These are phyloP conservation scores for Neodiprion lecontei DNA, from an alignment of 1,140 invertebrate species.

Conservation along the genomic window DNA sequence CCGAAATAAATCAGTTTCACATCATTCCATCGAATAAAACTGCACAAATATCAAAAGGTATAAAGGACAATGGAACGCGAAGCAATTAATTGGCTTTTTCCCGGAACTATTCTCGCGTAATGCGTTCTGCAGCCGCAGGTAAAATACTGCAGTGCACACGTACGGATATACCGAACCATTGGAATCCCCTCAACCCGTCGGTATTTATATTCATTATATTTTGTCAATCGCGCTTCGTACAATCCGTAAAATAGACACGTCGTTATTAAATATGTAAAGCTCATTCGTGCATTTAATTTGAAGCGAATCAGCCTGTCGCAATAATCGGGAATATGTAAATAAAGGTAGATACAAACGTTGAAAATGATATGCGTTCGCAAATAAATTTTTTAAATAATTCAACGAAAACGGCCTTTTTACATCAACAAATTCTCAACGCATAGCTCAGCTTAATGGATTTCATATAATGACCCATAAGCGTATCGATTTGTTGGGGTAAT, in stretches of 20 bases:
- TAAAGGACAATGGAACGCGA: not conserved
- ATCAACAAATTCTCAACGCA: not conserved
- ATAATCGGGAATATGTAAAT: not conserved
- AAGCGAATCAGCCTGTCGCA: not conserved
- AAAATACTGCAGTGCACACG: not conserved
- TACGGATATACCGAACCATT: not conserved
- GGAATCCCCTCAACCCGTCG: slow-evolving; percentile 6
- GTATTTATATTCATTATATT: slow-evolving; percentile 44
- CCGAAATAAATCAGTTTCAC: not conserved
- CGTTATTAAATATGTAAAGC: not conserved
- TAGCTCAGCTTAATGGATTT: not conserved
- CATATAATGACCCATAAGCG: slow-evolving; percentile 5
- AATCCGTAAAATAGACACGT: not conserved
- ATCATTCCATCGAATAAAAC: slow-evolving; percentile 6
- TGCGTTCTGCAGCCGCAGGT: not conserved
- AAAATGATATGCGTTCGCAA: too few species aligned
- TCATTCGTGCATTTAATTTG: not conserved
- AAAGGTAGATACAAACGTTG: not conserved
- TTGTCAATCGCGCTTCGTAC: slow-evolving; percentile 28
- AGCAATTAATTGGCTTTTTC: slow-evolving; percentile 6
- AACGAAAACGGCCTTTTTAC: too few species aligned
- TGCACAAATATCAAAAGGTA: not conserved
- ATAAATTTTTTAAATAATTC: too few species aligned
- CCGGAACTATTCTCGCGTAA: not conserved
- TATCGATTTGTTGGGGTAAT: not conserved